Conservation (phyloP, 2,113 vertebrate genomes). For the Microcebus griseorufus region DNA sequence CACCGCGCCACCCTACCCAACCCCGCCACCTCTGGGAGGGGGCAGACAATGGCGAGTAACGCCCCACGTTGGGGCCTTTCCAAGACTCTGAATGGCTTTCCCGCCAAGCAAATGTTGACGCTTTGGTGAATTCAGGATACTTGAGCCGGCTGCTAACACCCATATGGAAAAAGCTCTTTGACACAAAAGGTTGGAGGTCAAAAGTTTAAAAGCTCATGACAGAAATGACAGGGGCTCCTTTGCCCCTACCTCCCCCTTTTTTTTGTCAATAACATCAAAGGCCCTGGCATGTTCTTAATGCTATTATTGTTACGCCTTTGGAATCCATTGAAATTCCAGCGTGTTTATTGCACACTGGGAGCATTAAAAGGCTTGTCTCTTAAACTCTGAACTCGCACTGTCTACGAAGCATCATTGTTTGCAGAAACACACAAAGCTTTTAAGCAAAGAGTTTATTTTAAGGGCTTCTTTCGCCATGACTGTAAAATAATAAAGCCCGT, state of each 20-base stretch:
- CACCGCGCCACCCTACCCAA: not conserved
- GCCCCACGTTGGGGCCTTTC: constrained; percentile 36
- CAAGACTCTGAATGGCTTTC: constrained; percentile 57
- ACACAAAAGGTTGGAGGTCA: constrained; percentile 86
- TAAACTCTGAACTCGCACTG: constrained; percentile 63
- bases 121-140: constrained; percentile 59
- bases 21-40: not conserved
- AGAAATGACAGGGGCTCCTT: constrained; percentile 78
- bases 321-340: constrained; percentile 83
- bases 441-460: constrained; percentile 61
- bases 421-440: constrained; percentile 58
- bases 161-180: constrained; percentile 81
- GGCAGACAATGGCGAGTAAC: not conserved
- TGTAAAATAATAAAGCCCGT: constrained; percentile 53
- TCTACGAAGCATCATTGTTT: not conserved
- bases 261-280: constrained; percentile 86
- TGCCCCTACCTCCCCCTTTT: not conserved
- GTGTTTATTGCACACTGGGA: constrained; percentile 79
- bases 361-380: constrained; percentile 79
- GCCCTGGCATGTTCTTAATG: constrained; percentile 75
- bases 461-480: constrained; percentile 38
- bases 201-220: constrained; percentile 85
- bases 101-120: constrained; percentile 57
- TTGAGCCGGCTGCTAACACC: constrained; percentile 67
- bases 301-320: constrained; percentile 78